These are phyloP conservation scores for Rhagophthalmus giganteus DNA, from an alignment of 2,888 invertebrate genomes.

Conservation along the genomic window DNA sequence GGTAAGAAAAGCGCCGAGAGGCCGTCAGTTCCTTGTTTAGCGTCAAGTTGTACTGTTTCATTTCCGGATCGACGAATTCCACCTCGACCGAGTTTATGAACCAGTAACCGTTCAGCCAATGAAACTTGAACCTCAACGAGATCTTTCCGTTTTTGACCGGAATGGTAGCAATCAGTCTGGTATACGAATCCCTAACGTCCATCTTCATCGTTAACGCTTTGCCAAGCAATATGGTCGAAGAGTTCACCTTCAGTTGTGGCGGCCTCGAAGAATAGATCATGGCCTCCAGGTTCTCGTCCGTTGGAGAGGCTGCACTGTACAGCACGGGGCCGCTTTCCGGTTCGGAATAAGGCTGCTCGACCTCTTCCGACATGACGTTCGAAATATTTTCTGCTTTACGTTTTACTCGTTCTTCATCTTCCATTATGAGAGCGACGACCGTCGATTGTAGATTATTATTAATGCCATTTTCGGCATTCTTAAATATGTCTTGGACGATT, in stretches of 20 bases:
- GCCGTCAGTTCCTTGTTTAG: constrained; percentile 44
- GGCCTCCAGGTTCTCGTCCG: constrained; percentile 19
- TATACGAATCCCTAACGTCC: constrained; percentile 37
- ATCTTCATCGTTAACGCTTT: constrained; percentile 29
- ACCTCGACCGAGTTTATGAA: constrained; percentile 46
- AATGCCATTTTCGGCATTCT: constrained; percentile 6
- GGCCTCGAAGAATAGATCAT: constrained; percentile 48
- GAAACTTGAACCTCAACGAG: constrained; percentile 48
- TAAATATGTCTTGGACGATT: constrained; percentile 18
- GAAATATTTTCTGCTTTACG: constrained; percentile 19
- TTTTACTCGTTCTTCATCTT: constrained; percentile 19
- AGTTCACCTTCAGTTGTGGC: constrained; percentile 41
- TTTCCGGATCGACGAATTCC: constrained; percentile 28
- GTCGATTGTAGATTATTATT: constrained; percentile 4
- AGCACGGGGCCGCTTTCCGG: constrained; percentile 41
- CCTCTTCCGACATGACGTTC: constrained; percentile 1
- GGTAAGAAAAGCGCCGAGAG: constrained; percentile 56
- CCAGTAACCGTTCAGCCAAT: constrained; percentile 49
- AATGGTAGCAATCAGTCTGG: constrained; percentile 46
- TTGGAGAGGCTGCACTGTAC: constrained; percentile 37
- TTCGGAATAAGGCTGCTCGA: constrained; percentile 13
- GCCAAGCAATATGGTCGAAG: constrained; percentile 19
- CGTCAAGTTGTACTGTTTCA: constrained; percentile 41
- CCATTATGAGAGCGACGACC: constrained; percentile 7
- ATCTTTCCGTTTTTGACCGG: constrained; percentile 46